Conservation (phyloP, 2,113 vertebrate genomes). For the Puffinus mauretanicus region DNA sequence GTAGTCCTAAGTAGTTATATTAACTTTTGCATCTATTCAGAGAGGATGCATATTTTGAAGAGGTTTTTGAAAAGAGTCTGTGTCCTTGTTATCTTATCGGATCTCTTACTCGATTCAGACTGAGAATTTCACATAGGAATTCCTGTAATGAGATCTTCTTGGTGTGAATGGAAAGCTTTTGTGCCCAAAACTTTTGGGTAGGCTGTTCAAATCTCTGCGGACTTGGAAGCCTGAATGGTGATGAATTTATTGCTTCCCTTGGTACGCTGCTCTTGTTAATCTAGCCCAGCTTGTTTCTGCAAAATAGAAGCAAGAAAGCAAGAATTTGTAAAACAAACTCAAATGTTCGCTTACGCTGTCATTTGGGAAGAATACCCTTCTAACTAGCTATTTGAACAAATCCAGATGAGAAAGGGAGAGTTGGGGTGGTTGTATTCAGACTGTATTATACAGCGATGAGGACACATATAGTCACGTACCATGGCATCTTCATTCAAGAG, state of each 20-base stretch:
- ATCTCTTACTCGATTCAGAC: background rate
- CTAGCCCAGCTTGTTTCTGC: background rate
- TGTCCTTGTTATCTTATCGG: background rate
- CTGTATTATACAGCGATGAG: fast-evolving
- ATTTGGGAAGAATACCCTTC: background rate
- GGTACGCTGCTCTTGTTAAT: background rate
- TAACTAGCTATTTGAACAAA: background rate
- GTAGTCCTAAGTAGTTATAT: background rate
- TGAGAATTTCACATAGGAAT: background rate
- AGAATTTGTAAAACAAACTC: background rate
- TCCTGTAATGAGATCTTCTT: background rate
- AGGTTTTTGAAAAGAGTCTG: background rate
- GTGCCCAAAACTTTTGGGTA: background rate
- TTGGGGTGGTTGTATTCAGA: background rate
- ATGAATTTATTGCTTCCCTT: slow-evolving; percentile 2
- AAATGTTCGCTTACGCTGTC: background rate
- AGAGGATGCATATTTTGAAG: background rate
- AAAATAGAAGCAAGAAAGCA: background rate
- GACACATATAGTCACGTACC: fast-evolving
- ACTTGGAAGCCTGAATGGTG: background rate
- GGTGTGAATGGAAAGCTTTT: background rate
- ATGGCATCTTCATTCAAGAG: background rate
- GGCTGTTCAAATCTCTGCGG: background rate
- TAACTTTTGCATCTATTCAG: background rate
- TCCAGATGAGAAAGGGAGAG: background rate